A percentile compares a stretch with the other conserved stretches of the same genome.
phyloP scores from a whole-genome alignment of 2,888 invertebrate genomes.

The Troilus luridus region DNA sequence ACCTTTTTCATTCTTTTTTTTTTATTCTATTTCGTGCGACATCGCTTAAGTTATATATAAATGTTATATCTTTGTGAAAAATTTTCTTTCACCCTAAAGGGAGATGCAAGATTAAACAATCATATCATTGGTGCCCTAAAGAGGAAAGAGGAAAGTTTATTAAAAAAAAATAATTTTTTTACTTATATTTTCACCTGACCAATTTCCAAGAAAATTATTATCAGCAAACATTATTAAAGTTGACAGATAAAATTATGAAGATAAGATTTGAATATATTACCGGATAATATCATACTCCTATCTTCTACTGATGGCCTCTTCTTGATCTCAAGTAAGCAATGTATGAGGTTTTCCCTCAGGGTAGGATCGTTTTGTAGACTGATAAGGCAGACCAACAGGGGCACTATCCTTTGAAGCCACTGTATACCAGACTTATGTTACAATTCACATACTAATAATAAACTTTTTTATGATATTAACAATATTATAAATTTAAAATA shows the following conservation, averaged over 20 bases:
- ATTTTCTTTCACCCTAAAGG: no score
- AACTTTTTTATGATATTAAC: not conserved
- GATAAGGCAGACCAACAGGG: constrained; percentile 76
- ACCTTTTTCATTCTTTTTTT: no score
- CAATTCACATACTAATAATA: not conserved
- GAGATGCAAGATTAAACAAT: no score
- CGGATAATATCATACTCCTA: constrained; percentile 74
- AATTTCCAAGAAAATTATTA: no score
- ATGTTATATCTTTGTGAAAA: no score
- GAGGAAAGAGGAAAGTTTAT: no score
- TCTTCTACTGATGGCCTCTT: constrained; percentile 80
- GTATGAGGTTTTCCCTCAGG: constrained; percentile 77
- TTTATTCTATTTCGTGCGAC: no score
- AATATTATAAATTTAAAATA: not conserved
- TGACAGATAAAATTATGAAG: not conserved
- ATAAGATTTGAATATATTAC: constrained; percentile 67
- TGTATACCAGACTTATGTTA: not conserved
- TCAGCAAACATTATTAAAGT: not conserved
- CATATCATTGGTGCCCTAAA: no score
- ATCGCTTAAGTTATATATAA: no score
- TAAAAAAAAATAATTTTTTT: no score
- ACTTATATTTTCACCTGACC: no score
- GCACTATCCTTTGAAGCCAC: constrained; percentile 74
- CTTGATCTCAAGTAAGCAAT: constrained; percentile 79
- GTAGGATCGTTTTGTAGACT: constrained; percentile 74